Conservation (phyloP, 2,888 invertebrate species). For the Andricus quercusramuli region DNA sequence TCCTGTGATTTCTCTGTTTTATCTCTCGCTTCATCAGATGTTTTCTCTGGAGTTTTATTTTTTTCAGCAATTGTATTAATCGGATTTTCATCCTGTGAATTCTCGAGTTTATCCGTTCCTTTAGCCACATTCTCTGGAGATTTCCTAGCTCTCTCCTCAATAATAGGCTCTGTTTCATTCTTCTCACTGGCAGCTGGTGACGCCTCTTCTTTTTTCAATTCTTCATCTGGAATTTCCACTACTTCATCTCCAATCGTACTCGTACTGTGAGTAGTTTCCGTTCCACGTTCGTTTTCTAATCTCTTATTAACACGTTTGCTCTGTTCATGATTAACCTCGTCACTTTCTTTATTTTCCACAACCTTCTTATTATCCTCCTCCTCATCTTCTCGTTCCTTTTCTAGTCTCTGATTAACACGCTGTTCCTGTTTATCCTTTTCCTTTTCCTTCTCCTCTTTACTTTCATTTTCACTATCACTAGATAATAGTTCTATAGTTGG, state of each 20-base stretch:
- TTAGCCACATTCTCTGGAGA: conserved; percentile 35
- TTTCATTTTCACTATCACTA: conserved; percentile 70
- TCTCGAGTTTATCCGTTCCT: neutral
- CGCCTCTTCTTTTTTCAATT: conserved; percentile 30
- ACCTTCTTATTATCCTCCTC: conserved; percentile 24
- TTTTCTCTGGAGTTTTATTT: neutral
- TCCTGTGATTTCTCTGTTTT: neutral
- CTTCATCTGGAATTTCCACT: conserved; percentile 24
- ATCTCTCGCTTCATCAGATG: neutral
- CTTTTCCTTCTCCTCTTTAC: conserved; percentile 60
- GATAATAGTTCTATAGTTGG: conserved; percentile 75
- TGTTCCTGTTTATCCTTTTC: conserved; percentile 56
- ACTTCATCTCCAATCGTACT: conserved; percentile 4
- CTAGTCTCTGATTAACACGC: conserved; percentile 38
- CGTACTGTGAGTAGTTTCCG: conserved; percentile 39
- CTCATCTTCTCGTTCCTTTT: conserved; percentile 44
- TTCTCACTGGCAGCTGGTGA: conserved; percentile 21
- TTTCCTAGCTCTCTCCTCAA: conserved; percentile 37
- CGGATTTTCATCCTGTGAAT: neutral
- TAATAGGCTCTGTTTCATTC: conserved; percentile 14
- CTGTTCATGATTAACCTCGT: conserved; percentile 34
- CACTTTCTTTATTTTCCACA: conserved; percentile 37
- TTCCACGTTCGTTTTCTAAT: conserved; percentile 43
- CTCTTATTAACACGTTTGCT: conserved; percentile 50
- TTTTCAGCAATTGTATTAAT: neutral